A percentile compares a stretch with the other conserved stretches of the same genome.
phyloP scores from a whole-genome alignment of 1,140 invertebrate genomes.

The Leptonema lineaticorne region DNA sequence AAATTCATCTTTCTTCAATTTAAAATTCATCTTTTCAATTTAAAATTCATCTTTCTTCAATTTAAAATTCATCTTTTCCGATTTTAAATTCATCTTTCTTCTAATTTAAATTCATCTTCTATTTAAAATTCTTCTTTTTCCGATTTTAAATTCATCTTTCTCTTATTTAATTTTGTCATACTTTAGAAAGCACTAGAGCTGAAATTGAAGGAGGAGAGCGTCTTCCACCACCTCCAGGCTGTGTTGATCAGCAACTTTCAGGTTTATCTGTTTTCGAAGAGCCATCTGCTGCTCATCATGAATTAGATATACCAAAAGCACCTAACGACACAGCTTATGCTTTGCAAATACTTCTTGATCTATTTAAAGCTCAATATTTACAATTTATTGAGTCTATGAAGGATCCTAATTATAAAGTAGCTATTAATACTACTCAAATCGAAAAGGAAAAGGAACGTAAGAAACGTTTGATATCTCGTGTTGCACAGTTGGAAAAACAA shows the following conservation, averaged over 20 bases:
- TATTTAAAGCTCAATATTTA: slow-evolving; percentile 81
- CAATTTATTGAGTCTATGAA: slow-evolving; percentile 80
- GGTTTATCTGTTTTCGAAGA: slow-evolving; percentile 64
- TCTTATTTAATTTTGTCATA: too few relatives aligned
- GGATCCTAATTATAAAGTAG: slow-evolving; percentile 70
- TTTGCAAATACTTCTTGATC: slow-evolving; percentile 81
- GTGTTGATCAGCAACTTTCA: slow-evolving; percentile 85
- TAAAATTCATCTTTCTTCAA: too few relatives aligned
- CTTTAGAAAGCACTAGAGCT: slow-evolving; percentile 76
- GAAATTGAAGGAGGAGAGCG: slow-evolving; percentile 63
- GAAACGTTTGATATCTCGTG: slow-evolving; percentile 73
- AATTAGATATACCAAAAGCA: slow-evolving; percentile 76
- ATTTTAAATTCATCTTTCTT: too few relatives aligned
- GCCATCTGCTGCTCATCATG: slow-evolving; percentile 66
- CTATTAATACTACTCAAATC: slow-evolving; percentile 74
- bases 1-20: too few relatives aligned
- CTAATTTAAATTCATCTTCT: too few relatives aligned
- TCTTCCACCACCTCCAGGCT: slow-evolving; percentile 80
- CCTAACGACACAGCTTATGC: slow-evolving; percentile 80
- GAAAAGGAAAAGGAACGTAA: slow-evolving; percentile 82
- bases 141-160: too few relatives aligned
- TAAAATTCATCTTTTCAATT: too few relatives aligned
- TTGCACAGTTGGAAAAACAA: slow-evolving; percentile 86
- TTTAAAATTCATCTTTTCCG: too few relatives aligned
- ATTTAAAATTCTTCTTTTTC: too few relatives aligned